Evolutionary conservation across 1,140 invertebrate genomes (phyloP).

Genomic region (Rhagoletis pomonella): DNA sequence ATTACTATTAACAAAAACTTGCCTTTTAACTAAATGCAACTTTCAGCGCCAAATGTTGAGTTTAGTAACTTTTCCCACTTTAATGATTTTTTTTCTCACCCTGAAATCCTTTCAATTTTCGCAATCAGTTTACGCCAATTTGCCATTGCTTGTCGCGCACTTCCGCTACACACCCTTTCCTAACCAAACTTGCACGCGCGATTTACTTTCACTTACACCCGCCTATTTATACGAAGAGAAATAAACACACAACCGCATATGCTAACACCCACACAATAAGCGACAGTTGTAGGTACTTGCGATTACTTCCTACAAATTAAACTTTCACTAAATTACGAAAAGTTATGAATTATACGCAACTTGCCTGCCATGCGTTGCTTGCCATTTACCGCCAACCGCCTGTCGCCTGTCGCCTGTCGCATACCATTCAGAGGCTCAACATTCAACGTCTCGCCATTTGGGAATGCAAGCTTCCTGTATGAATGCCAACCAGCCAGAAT

Average conservation of each 20-base stretch:
- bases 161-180: neutral
- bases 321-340: slow-evolving; percentile 49
- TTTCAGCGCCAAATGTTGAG: slow-evolving; percentile 9
- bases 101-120: slow-evolving; percentile 26
- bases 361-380: neutral
- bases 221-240: neutral
- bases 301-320: slow-evolving; percentile 43
- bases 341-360: slow-evolving; percentile 51
- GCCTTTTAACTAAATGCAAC: neutral
- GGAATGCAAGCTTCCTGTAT: neutral
- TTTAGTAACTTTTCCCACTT: neutral
- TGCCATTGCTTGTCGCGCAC: slow-evolving; percentile 31
- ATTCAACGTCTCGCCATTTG: neutral
- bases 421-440: neutral
- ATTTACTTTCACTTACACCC: neutral
- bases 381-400: neutral
- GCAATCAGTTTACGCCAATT: slow-evolving; percentile 35
- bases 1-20: neutral
- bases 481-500: neutral
- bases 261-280: neutral
- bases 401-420: neutral
- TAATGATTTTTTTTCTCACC: neutral
- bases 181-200: neutral
- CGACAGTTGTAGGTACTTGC: neutral
- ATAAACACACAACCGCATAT: neutral